Evolutionary conservation across 2,888 invertebrate species (phyloP), one percentile per base, ranked within the genome.

Genomic region (Chalcis sispes): DNA sequence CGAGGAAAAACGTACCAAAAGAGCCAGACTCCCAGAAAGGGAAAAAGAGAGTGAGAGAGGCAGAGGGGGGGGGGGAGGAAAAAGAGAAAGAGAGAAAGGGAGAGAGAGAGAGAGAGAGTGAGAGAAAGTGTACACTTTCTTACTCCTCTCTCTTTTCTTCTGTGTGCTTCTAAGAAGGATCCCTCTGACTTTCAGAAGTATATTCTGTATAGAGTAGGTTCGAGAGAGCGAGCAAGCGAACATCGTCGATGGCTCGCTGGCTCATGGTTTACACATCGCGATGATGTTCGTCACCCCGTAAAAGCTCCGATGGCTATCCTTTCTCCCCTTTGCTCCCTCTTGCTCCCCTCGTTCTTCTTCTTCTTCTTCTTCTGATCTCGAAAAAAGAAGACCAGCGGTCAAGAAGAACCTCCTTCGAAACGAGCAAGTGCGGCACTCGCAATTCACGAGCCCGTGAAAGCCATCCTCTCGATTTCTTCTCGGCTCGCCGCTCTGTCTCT

Each of bases 241-340:
- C 25, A 29, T 58, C 77, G 81, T 79, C 81, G 79, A 82, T 81
- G 79, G 77, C 77, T 77, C 1, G 48, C 27, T 4, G 29, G 29
- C 84, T 86, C 86, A 85, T 85, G 86, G 84, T 87, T 87, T 85
- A 86, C 85, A 83, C 85, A 87, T 86, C 81, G 82, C 81, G 81
- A 82, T 79, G 83, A 20, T 80, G 80, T 80, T 83, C 81, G 82
- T 83, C 84, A 81, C 78, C 65, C 80, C 82, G 82, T 85, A 83
- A 85, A 85, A 85, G 84, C 85, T 82, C 79, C 81, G 71, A 64
- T 58, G 77, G 78, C 81, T 80, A 83, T 83, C 81, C 74, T 76
- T n/a, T n/a, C n/a, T n/a, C n/a, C n/a, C n/a, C n/a, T n/a, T n/a
- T n/a, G n/a, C n/a, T n/a, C n/a, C n/a, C n/a, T n/a, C 13, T 4